Percentiles rank a stretch among this genome's conserved stretches.
These are phyloP conservation scores for Heliconius aoede DNA, from an alignment of 2,888 invertebrate species.

Conservation along the genomic window DNA sequence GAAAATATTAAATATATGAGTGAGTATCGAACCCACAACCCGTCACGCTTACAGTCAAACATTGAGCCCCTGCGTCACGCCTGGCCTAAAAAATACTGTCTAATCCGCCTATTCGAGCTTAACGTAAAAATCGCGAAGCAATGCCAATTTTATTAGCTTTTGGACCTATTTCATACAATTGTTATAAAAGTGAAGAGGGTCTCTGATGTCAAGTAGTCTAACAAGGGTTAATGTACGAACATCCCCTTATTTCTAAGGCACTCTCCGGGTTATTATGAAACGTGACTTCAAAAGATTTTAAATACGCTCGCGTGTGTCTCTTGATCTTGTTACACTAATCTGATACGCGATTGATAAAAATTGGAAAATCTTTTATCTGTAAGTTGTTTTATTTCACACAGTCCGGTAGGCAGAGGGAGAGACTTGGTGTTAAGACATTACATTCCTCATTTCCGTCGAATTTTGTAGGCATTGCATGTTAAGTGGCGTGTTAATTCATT, in stretches of 20 bases:
- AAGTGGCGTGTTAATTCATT: too few species aligned
- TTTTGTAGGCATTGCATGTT: too few species aligned
- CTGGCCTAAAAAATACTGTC: neutral
- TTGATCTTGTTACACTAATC: slow-evolving; percentile 45
- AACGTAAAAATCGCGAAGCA: slow-evolving; percentile 54
- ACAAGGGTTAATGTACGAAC: slow-evolving; percentile 72
- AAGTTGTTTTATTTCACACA: neutral
- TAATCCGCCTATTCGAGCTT: slow-evolving; percentile 44
- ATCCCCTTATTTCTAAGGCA: slow-evolving; percentile 64
- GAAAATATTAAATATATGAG: too few species aligned
- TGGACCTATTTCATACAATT: slow-evolving; percentile 43
- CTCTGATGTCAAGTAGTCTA: slow-evolving; percentile 63
- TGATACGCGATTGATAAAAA: too few species aligned
- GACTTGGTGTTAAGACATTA: too few species aligned
- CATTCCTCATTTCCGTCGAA: too few species aligned
- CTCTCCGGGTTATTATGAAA: slow-evolving; percentile 59
- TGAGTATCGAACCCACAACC: too few species aligned
- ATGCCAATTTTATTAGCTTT: slow-evolving; percentile 66
- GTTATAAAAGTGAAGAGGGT: slow-evolving; percentile 70
- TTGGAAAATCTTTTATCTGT: neutral
- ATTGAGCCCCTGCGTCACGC: too few species aligned
- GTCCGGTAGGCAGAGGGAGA: too few species aligned
- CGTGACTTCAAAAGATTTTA: slow-evolving; percentile 55
- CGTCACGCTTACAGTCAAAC: too few species aligned
- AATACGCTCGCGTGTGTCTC: slow-evolving; percentile 41